Evolutionary conservation across 2,888 invertebrate genomes (phyloP).

Genomic region (Dynastes hyllus): DNA sequence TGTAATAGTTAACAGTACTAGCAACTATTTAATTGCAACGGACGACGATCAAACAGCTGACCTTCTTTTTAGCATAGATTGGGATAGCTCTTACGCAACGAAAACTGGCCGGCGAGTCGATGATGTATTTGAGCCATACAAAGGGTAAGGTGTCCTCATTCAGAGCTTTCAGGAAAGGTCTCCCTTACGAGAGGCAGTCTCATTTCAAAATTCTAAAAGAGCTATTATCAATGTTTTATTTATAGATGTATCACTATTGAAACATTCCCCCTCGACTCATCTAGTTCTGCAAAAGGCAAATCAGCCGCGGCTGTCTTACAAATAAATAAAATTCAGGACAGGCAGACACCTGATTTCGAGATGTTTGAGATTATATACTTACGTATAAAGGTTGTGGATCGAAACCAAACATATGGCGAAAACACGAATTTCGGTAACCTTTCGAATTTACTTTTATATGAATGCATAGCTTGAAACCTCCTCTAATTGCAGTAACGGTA

Average conservation of each 20-base stretch:
- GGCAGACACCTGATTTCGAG: slow-evolving; percentile 72
- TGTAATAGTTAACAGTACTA: slow-evolving; percentile 66
- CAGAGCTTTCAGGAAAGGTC: too few species aligned
- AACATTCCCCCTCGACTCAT: slow-evolving; percentile 31
- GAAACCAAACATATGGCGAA: slow-evolving; percentile 67
- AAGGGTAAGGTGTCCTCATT: slow-evolving; percentile 46
- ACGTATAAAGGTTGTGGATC: slow-evolving; percentile 73
- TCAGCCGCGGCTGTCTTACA: slow-evolving; percentile 33
- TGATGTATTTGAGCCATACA: slow-evolving; percentile 68
- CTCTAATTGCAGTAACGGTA: slow-evolving; percentile 67
- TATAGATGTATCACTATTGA: slow-evolving; percentile 65
- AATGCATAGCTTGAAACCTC: not conserved
- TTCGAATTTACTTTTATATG: not conserved
- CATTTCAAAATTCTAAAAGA: not conserved
- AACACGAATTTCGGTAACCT: slow-evolving; percentile 72
- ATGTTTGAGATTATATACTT: slow-evolving; percentile 76
- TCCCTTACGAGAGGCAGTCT: too few species aligned
- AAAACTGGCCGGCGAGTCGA: slow-evolving; percentile 68
- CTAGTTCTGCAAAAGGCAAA: slow-evolving; percentile 7
- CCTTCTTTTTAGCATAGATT: slow-evolving; percentile 76
- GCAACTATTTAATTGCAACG: slow-evolving; percentile 65
- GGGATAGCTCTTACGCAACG: slow-evolving; percentile 74
- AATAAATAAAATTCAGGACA: slow-evolving; percentile 34
- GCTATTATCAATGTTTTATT: slow-evolving; percentile 23
- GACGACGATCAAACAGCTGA: slow-evolving; percentile 77